Evolutionary conservation across 2,113 vertebrate genomes (phyloP), one percentile per base, ranked within the genome.

Genomic region (Rhinoderma darwinii): DNA sequence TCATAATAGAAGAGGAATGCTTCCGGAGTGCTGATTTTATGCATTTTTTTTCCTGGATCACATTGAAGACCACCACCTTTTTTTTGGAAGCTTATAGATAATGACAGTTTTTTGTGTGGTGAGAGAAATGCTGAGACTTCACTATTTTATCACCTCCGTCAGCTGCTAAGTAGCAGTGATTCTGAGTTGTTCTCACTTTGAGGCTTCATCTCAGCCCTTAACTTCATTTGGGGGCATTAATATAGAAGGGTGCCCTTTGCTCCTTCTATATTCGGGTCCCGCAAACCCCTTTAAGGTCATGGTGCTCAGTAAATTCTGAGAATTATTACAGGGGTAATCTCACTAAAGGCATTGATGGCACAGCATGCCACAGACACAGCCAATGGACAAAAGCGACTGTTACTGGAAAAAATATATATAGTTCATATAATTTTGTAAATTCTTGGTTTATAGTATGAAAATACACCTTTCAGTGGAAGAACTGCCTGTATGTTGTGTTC

Each of bases 101-200:
- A 78, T 78, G 75, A 54, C 44, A 72, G 68, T 41, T 72, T 72
- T 77, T 78, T 78, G 75, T 78, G 44, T 78, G 41, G 44, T 78
- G 47, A 35, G 12, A 78, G 75, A 78, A 78, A 54, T 35, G 75
- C 75, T 78, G 75, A 78, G n/a, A n/a, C n/a, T n/a, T n/a, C 47
- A 78, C 35, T 78, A 54, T 54, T 27, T 78, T 54, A 78, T 78
- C 75, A 51, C 75, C 75, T 78, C 47, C 25, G 75, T 78, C 75
- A 22, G 75, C 75, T 78, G 75, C 75, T 78, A 51, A 54, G 75
- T 78, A 78, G 75, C 75, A 32, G 44, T 12, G 75, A 78, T 54
- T 78, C n/a, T 50, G 43, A 77, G 41, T 44, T 18, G 25, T 51
- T 77, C 27, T 77, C n/a, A 30, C 44, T 73, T 39, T 76, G 32